These are phyloP conservation scores for Corythaixoides concolor DNA, from an alignment of 2,113 vertebrate genomes.

Conservation along the genomic window DNA sequence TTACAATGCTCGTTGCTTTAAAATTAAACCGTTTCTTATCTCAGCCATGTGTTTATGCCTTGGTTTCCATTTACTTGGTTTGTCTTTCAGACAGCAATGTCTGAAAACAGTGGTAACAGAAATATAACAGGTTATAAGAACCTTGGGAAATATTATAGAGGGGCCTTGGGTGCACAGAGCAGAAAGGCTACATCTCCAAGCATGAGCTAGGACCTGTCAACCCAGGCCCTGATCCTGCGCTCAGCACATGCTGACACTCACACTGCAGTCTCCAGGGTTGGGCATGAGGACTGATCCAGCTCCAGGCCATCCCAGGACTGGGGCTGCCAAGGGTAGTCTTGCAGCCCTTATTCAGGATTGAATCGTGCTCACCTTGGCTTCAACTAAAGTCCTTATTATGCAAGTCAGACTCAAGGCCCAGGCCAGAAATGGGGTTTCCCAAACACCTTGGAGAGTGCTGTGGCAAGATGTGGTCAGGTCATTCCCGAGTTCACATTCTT, in stretches of 20 bases:
- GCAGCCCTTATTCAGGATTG: background rate
- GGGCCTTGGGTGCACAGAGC: background rate
- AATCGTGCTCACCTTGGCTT: background rate
- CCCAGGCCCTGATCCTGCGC: rapidly evolving
- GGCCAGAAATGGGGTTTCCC: background rate
- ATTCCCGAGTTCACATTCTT: background rate
- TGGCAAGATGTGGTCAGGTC: rapidly evolving
- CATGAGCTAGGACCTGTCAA: background rate
- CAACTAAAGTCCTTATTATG: background rate
- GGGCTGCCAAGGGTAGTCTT: background rate
- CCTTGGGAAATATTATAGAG: background rate
- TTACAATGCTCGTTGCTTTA: background rate
- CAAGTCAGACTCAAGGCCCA: background rate
- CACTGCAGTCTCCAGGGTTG: background rate
- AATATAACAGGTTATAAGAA: background rate
- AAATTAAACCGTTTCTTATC: slow-evolving; percentile 4
- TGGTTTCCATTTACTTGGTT: background rate
- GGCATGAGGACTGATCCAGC: background rate
- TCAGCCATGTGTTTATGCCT: background rate
- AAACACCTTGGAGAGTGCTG: background rate
- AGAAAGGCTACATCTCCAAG: background rate
- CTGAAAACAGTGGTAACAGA: background rate
- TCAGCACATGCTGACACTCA: rapidly evolving
- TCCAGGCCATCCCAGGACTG: rapidly evolving
- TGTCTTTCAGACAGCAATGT: background rate